Percentiles rank a stretch among this genome's conserved stretches.
Evolutionary conservation across 1,140 invertebrate species (phyloP).

Genomic region (Sarcophaga bullata): DNA sequence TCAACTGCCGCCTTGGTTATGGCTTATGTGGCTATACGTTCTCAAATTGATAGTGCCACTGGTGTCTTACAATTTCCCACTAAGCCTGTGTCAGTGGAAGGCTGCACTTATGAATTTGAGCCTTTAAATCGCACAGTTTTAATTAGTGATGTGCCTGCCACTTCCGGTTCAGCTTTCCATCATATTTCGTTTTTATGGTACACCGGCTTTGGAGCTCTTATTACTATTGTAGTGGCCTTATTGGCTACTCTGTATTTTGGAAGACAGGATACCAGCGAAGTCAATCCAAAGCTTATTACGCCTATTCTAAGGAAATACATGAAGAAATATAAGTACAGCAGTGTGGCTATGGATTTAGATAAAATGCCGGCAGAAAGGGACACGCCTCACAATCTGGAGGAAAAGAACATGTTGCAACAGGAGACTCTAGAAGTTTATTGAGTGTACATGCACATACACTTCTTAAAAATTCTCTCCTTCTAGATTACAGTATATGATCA

Average conservation of each 20-base stretch:
- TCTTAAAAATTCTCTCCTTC: no score
- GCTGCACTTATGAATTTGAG: conserved; percentile 52
- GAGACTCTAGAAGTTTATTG: no score
- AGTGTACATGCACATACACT: no score
- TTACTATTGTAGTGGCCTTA: conserved; percentile 49
- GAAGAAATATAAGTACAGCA: conserved; percentile 51
- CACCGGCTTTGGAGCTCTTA: conserved; percentile 63
- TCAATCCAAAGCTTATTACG: conserved; percentile 51
- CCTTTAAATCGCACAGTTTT: neutral
- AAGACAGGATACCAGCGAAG: conserved; percentile 49
- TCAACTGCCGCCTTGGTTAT: conserved; percentile 46
- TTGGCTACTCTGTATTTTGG: conserved; percentile 55
- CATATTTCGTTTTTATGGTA: conserved; percentile 70
- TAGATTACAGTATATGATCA: no score
- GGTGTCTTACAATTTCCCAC: conserved; percentile 49
- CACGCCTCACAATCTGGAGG: neutral
- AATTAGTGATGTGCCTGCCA: neutral
- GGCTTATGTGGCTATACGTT: conserved; percentile 51
- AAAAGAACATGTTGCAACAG: neutral
- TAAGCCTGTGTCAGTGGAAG: conserved; percentile 53
- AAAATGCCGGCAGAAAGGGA: neutral
- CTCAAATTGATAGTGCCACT: conserved; percentile 52
- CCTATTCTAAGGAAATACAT: conserved; percentile 50
- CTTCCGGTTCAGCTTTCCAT: conserved; percentile 43
- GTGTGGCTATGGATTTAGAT: conserved; percentile 41